Evolutionary conservation across 2,113 vertebrate genomes (phyloP).

Genomic region (Dunckerocampus dactyliophorus): DNA sequence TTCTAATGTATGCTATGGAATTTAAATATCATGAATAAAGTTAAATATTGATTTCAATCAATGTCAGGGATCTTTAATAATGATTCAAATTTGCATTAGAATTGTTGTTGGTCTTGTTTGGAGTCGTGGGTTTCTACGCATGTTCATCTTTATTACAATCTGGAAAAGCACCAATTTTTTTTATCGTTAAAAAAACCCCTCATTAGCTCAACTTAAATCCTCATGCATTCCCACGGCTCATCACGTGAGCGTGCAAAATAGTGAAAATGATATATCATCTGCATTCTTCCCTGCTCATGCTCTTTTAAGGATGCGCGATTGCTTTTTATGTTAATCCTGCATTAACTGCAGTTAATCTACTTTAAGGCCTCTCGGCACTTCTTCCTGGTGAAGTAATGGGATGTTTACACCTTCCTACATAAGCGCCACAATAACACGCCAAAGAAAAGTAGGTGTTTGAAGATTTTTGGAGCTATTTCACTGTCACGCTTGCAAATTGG

Average conservation of each 20-base stretch:
- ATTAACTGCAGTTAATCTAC: background rate
- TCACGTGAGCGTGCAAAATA: background rate
- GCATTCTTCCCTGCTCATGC: background rate
- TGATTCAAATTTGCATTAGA: background rate
- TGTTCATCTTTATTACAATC: background rate
- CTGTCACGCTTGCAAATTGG: conserved; percentile 2
- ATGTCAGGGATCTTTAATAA: conserved; percentile 5
- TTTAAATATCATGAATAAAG: conserved; percentile 12
- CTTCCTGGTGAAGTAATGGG: background rate
- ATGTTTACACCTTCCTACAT: conserved; percentile 5
- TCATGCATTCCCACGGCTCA: background rate
- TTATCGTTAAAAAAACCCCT: background rate
- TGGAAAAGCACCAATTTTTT: background rate
- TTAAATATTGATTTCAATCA: conserved; percentile 17
- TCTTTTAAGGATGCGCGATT: background rate
- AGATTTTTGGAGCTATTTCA: background rate
- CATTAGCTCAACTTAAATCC: background rate
- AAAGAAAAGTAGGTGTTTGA: background rate
- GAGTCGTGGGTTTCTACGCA: background rate
- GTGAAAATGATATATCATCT: background rate
- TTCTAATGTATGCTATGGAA: conserved; percentile 8
- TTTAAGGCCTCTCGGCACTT: background rate
- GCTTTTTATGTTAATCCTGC: background rate
- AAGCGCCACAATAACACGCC: background rate
- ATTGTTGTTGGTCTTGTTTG: background rate